A percentile compares a stretch with the other conserved stretches of the same genome.
These are phyloP conservation scores for Epizoanthus stellaris DNA, from an alignment of 92 coral and sea anemone genomes.

Conservation along the genomic window DNA sequence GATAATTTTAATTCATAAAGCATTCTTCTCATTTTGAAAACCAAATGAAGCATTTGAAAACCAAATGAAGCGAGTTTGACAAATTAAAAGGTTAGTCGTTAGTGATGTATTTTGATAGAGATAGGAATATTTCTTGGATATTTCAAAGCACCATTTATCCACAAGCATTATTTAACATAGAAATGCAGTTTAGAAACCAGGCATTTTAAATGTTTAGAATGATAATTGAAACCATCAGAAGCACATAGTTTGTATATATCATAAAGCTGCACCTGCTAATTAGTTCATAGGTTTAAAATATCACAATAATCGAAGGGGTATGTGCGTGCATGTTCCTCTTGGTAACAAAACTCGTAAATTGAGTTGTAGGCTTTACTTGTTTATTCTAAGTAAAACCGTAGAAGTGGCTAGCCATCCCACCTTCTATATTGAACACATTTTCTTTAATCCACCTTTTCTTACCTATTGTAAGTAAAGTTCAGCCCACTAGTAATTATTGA, in stretches of 20 bases:
- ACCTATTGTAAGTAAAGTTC: background rate
- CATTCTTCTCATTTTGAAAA: background rate
- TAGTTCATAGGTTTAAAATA: too few species aligned
- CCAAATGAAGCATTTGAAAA: background rate
- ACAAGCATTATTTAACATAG: too few species aligned
- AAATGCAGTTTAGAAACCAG: background rate
- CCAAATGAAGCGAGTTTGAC: background rate
- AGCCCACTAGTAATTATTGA: background rate
- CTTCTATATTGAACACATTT: background rate
- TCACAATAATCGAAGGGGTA: too few species aligned
- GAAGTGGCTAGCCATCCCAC: conserved; percentile 17
- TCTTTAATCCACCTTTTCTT: background rate
- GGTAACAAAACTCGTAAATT: background rate
- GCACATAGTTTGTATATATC: background rate
- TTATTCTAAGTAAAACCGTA: background rate
- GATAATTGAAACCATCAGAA: conserved; percentile 7
- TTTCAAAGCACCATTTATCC: too few species aligned
- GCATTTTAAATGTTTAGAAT: background rate
- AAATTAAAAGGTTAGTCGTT: too few species aligned
- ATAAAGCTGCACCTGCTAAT: background rate
- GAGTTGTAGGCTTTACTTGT: background rate
- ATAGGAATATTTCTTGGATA: too few species aligned
- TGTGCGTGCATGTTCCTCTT: background rate
- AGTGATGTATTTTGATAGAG: too few species aligned
- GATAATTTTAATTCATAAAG: background rate